Conservation (phyloP, 2,113 vertebrate genomes). For the Gulo gulo region DNA sequence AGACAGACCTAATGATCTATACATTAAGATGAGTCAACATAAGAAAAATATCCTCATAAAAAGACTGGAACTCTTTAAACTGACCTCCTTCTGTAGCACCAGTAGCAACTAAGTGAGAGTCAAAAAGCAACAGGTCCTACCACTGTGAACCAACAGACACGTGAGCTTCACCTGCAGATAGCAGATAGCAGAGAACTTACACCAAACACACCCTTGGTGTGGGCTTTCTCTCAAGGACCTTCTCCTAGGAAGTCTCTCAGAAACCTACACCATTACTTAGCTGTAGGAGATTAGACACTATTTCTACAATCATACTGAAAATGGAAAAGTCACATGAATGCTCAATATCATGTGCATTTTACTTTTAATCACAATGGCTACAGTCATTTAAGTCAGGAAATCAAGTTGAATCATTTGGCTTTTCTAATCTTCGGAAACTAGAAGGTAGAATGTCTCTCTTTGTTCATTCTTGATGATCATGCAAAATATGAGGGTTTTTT, state of each 20-base stretch:
- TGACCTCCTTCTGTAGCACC: background rate
- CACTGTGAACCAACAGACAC: background rate
- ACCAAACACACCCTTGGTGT: background rate
- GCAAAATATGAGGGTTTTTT: background rate
- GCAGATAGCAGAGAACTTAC: background rate
- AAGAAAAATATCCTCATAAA: conserved; percentile 4
- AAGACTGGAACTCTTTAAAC: background rate
- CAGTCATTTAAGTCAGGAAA: background rate
- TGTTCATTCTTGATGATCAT: background rate
- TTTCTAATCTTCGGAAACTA: background rate
- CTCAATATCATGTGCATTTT: background rate
- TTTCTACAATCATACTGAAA: background rate
- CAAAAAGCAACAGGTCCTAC: background rate
- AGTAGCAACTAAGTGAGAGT: background rate
- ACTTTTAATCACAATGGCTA: background rate
- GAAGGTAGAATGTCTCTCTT: background rate
- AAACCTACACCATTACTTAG: background rate
- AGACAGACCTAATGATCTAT: background rate
- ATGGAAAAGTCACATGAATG: background rate
- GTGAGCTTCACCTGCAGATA: background rate
- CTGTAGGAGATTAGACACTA: background rate
- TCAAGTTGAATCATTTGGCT: background rate
- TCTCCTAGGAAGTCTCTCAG: background rate
- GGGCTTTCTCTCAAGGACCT: background rate
- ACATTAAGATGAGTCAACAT: background rate